Conservation (phyloP, 1,140 invertebrate species). For the Condylostylus longicornis region DNA sequence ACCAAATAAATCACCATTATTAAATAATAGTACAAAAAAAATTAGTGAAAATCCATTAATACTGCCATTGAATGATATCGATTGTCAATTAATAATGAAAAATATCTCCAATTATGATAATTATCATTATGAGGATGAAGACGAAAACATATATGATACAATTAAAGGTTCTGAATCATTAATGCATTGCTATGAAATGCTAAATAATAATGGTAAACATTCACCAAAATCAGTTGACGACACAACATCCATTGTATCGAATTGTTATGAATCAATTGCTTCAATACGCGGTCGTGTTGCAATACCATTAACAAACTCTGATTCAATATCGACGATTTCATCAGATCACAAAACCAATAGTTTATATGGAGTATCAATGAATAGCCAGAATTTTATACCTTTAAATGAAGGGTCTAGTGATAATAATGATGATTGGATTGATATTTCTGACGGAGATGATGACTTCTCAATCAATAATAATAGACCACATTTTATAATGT, state of each 20-base stretch:
- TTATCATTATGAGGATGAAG: constrained; percentile 10
- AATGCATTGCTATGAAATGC: constrained; percentile 21
- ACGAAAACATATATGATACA: constrained; percentile 43
- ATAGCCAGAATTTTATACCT: constrained; percentile 12
- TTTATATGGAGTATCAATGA: constrained; percentile 37
- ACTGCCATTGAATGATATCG: no score
- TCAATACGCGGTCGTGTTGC: constrained; percentile 29
- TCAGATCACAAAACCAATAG: constrained; percentile 51
- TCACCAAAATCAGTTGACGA: constrained; percentile 11
- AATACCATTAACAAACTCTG: constrained; percentile 35
- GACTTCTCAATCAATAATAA: constrained; percentile 8
- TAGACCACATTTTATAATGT: constrained; percentile 32
- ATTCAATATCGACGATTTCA: constrained; percentile 38
- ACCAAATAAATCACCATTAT: not conserved
- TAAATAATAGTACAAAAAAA: not conserved
- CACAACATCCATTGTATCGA: constrained; percentile 32
- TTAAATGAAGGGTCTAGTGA: constrained; percentile 37
- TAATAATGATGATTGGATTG: constrained; percentile 49
- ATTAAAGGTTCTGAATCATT: constrained; percentile 35
- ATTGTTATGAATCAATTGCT: constrained; percentile 43
- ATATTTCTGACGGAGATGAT: constrained; percentile 43
- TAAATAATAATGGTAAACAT: constrained; percentile 14
- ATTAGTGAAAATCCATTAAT: not conserved
- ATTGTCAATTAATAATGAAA: no score
- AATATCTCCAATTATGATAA: constrained; percentile 8